phyloP scores from a whole-genome alignment of 1,140 invertebrate species.

The Helicoverpa zea region DNA sequence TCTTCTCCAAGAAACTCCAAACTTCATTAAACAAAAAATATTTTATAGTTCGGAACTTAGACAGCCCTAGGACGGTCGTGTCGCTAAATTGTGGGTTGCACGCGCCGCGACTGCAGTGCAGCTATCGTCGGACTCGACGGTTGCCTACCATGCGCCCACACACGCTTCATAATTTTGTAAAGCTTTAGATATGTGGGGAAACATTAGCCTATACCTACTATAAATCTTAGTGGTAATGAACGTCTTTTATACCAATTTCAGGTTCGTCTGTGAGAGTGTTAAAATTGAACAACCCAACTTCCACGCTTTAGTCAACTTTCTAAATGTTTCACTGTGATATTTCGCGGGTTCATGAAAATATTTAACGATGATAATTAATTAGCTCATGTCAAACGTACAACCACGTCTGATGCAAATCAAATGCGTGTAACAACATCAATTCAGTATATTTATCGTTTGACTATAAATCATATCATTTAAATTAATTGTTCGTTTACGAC shows the following conservation, averaged over 20 bases:
- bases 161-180: background rate
- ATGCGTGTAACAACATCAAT: background rate
- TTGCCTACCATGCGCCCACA: constrained; percentile 17
- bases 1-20: background rate
- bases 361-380: too few species aligned
- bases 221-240: background rate
- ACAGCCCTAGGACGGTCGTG: constrained; percentile 61
- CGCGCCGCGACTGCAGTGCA: constrained; percentile 56
- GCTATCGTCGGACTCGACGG: constrained; percentile 47
- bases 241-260: too few species aligned
- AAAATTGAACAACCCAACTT: too few species aligned
- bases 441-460: background rate
- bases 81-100: constrained; percentile 65
- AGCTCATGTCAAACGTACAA: background rate
- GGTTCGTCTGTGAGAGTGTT: too few species aligned
- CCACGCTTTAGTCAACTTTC: too few species aligned
- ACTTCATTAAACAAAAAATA: background rate
- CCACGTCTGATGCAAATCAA: background rate
- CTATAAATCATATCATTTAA: background rate
- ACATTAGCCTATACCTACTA: background rate
- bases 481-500: background rate
- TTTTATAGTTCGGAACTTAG: background rate
- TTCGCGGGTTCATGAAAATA: too few species aligned
- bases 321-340: too few species aligned
- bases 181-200: background rate